Conservation (phyloP, 2,797 vertebrate species). For the Chiloscyllium punctatum region DNA sequence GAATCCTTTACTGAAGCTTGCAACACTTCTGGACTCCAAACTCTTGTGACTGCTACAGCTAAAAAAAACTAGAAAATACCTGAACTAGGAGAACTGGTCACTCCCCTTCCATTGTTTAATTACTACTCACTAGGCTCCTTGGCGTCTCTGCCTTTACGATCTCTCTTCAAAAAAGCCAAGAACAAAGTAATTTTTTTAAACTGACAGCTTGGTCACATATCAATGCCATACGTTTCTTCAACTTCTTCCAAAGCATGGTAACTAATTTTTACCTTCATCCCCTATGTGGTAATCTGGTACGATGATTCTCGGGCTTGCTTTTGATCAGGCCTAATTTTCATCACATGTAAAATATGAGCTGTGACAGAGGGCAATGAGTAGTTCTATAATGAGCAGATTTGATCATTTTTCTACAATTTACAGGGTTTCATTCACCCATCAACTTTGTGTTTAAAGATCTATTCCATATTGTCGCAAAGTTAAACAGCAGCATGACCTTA, state of each 20-base stretch:
- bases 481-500: neutral
- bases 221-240: neutral
- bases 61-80: no score
- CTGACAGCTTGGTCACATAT: neutral
- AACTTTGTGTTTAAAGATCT: neutral
- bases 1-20: no score
- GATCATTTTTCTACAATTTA: neutral
- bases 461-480: neutral
- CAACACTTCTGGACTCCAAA: no score
- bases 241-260: neutral
- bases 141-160: no score
- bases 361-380: neutral
- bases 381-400: neutral
- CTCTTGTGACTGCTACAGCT: no score
- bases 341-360: neutral
- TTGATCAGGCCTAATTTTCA: neutral
- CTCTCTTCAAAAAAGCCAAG: no score
- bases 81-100: no score
- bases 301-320: neutral
- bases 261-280: neutral
- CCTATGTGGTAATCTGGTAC: neutral
- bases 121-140: no score
- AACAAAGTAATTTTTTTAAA: no score
- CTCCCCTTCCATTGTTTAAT: no score
- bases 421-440: neutral